phyloP scores from a whole-genome alignment of 1,140 invertebrate species.

The Drosophila cardini region DNA sequence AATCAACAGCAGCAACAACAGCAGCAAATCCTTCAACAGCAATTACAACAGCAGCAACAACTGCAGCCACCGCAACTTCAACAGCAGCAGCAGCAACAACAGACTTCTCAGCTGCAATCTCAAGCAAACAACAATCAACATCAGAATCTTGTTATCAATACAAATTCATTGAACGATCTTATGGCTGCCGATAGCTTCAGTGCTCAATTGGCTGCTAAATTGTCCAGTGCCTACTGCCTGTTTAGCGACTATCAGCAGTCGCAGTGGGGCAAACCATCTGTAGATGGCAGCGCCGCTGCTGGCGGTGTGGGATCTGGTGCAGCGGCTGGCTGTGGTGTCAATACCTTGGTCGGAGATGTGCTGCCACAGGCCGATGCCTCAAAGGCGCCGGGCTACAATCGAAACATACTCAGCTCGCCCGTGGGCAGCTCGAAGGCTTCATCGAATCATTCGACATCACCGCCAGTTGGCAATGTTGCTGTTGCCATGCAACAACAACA shows the following conservation, averaged over 20 bases:
- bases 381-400: conserved; percentile 92
- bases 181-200: conserved; percentile 65
- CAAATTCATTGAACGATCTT: conserved; percentile 60
- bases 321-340: conserved; percentile 72
- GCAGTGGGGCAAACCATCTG: conserved; percentile 86
- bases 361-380: conserved; percentile 89
- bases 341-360: conserved; percentile 85
- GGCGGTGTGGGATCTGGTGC: conserved; percentile 76
- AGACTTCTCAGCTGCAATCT: conserved; percentile 32
- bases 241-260: conserved; percentile 90
- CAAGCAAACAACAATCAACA: conserved; percentile 25
- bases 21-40: conserved; percentile 18
- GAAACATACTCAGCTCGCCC: conserved; percentile 89
- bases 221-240: conserved; percentile 89
- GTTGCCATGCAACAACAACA: conserved; percentile 56
- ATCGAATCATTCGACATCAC: conserved; percentile 86
- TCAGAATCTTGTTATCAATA: conserved; percentile 73
- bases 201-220: conserved; percentile 69
- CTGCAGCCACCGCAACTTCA: conserved; percentile 36
- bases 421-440: conserved; percentile 88
- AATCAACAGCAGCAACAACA: conserved; percentile 36
- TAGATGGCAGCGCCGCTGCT: conserved; percentile 84
- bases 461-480: conserved; percentile 76
- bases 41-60: conserved; percentile 12
- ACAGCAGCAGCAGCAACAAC: conserved; percentile 28